phyloP scores from a whole-genome alignment of 2,888 invertebrate species.

The Acronicta leporina region DNA sequence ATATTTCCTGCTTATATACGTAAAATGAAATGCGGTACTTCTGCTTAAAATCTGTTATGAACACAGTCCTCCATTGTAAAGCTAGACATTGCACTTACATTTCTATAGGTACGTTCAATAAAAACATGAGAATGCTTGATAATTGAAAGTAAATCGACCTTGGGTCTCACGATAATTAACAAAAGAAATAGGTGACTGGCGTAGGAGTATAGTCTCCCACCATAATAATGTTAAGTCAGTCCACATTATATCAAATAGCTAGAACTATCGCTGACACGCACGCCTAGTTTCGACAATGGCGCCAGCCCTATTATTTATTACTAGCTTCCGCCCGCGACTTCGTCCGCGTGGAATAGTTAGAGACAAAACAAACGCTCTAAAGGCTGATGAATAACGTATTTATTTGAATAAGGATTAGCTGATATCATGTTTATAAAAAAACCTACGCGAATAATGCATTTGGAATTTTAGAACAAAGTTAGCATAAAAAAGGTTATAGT shows the following conservation, averaged over 20 bases:
- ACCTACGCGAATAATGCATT: too few relatives aligned
- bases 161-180: conserved; percentile 57
- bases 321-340: too few relatives aligned
- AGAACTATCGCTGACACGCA: conserved; percentile 82
- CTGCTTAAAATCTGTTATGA: neutral
- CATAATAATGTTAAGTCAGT: conserved; percentile 61
- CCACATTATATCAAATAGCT: conserved; percentile 63
- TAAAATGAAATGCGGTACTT: neutral
- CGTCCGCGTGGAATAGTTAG: too few relatives aligned
- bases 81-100: conserved; percentile 9
- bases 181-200: conserved; percentile 55
- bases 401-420: too few relatives aligned
- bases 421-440: too few relatives aligned
- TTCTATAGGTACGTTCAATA: conserved; percentile 23
- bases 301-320: conserved; percentile 83
- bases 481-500: too few relatives aligned
- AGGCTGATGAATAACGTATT: too few relatives aligned
- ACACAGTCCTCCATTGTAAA: neutral
- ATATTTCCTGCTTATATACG: conserved; percentile 17
- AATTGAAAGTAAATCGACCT: conserved; percentile 53
- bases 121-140: conserved; percentile 51
- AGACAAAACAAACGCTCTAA: too few relatives aligned
- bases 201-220: conserved; percentile 42
- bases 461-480: too few relatives aligned
- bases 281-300: conserved; percentile 82